Percentiles rank a stretch among this genome's conserved stretches.
These are phyloP conservation scores for Synanceia verrucosa DNA, from an alignment of 2,797 vertebrate species.

Conservation along the genomic window DNA sequence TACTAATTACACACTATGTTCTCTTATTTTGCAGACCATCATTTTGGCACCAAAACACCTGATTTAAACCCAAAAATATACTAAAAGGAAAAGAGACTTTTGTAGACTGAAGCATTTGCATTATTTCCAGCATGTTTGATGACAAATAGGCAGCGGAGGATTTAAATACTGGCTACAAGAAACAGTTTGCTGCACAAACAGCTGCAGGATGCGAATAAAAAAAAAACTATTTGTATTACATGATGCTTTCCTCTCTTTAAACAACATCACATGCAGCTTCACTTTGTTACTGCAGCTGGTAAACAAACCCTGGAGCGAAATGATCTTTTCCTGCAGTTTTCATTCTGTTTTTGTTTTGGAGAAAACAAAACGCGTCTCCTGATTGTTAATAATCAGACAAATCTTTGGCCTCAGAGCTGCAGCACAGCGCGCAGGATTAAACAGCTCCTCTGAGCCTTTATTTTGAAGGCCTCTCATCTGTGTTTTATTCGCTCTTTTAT, in stretches of 20 bases:
- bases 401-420: not conserved
- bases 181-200: conserved; percentile 2
- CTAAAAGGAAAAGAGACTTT: too few species aligned
- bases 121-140: not conserved
- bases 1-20: too few species aligned
- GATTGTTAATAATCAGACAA: not conserved
- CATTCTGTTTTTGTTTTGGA: not conserved
- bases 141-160: not conserved
- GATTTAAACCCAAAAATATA: not conserved
- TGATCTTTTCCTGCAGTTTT: too few species aligned
- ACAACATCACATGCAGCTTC: not conserved
- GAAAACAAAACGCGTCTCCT: not conserved
- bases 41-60: not conserved
- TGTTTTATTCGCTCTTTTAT: not conserved
- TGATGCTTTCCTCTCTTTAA: not conserved
- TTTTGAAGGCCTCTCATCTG: not conserved
- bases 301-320: not conserved
- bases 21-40: too few species aligned
- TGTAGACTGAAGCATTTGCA: not conserved
- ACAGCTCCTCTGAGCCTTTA: not conserved
- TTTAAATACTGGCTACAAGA: not conserved
- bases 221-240: not conserved
- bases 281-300: not conserved
- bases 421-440: not conserved
- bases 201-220: not conserved